Percentiles rank a stretch among this genome's conserved stretches.
Evolutionary conservation across 2,113 vertebrate genomes (phyloP).

Genomic region (Perognathus longimembris): DNA sequence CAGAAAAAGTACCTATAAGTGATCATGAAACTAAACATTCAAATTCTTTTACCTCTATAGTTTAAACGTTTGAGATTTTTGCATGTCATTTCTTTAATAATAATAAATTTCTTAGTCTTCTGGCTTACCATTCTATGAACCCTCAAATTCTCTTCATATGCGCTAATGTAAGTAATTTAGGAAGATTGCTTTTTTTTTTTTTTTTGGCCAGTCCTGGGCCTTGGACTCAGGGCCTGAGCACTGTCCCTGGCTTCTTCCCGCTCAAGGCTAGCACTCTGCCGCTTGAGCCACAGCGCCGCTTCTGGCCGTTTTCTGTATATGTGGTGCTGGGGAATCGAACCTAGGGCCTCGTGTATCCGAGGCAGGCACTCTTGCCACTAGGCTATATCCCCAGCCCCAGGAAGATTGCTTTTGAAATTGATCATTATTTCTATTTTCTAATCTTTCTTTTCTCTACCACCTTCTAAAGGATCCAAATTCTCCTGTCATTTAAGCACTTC

Average conservation of each 20-base stretch:
- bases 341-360: too few relatives aligned
- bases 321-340: too few relatives aligned
- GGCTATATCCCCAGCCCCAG: too few relatives aligned
- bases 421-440: conserved; percentile 12
- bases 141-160: not conserved
- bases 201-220: too few relatives aligned
- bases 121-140: not conserved
- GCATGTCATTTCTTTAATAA: not conserved
- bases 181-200: too few relatives aligned
- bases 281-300: too few relatives aligned
- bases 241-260: too few relatives aligned
- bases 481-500: not conserved
- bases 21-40: not conserved
- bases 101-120: not conserved
- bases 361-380: too few relatives aligned
- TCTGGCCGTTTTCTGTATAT: too few relatives aligned
- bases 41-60: not conserved
- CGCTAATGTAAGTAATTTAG: conserved; percentile 25
- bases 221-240: too few relatives aligned
- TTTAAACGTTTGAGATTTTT: conserved; percentile 37
- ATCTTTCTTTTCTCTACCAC: not conserved
- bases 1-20: not conserved
- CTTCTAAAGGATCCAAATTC: not conserved
- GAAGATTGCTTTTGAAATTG: conserved; percentile 33
- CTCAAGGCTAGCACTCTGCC: too few relatives aligned